Percentiles rank a stretch among this genome's conserved stretches.
phyloP scores from a whole-genome alignment of 2,113 vertebrate genomes.

The Rhizomys pruinosus region DNA sequence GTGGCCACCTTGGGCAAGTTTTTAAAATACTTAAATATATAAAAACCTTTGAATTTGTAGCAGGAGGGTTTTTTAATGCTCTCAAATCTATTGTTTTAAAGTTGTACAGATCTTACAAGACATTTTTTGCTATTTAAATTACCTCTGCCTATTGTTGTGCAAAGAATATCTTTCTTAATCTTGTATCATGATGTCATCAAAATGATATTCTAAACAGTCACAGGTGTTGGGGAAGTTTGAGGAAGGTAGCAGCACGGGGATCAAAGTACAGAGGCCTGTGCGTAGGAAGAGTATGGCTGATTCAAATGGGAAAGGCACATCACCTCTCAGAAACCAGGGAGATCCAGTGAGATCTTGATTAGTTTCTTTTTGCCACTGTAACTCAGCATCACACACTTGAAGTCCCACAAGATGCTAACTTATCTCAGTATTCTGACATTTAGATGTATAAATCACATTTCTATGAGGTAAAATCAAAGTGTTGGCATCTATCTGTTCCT shows the following conservation, averaged over 20 bases:
- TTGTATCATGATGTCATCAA: neutral
- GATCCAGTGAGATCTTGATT: too few species aligned
- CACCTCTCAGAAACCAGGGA: neutral
- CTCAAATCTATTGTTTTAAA: too few species aligned
- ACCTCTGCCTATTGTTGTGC: neutral
- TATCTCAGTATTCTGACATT: neutral
- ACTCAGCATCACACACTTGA: neutral
- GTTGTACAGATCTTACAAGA: neutral
- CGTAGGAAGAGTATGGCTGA: neutral
- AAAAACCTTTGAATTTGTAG: neutral
- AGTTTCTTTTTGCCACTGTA: neutral
- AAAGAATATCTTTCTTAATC: neutral
- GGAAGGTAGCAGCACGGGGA: neutral
- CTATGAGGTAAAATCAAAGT: neutral
- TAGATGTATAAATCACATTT: neutral
- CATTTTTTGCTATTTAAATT: neutral
- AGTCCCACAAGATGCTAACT: neutral
- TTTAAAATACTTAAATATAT: neutral
- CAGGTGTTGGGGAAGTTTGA: neutral
- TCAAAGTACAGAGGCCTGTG: neutral
- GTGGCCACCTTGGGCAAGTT: neutral
- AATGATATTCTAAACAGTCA: neutral
- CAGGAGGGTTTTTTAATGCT: neutral
- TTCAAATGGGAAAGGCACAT: neutral
- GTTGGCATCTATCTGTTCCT: neutral